These are phyloP conservation scores for Brenthis daphne DNA, from an alignment of 2,888 invertebrate species.

Conservation along the genomic window DNA sequence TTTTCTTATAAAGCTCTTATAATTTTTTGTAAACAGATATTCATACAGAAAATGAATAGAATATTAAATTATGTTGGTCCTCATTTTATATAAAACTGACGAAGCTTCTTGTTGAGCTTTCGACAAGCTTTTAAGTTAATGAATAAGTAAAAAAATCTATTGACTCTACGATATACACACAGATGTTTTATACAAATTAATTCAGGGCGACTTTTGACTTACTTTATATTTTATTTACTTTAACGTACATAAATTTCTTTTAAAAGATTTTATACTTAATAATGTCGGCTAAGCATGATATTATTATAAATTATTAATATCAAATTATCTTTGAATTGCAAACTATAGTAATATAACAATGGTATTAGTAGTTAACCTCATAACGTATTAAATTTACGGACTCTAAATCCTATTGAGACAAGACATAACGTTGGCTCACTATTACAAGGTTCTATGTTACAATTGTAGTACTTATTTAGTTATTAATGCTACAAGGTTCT, in stretches of 20 bases:
- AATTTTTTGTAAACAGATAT: conserved; percentile 68
- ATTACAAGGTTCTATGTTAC: too few relatives aligned
- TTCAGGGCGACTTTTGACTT: conserved; percentile 18
- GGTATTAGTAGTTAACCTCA: too few relatives aligned
- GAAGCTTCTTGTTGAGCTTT: conserved; percentile 78
- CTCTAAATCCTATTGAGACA: too few relatives aligned
- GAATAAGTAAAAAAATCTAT: conserved; percentile 78
- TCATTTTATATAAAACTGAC: conserved; percentile 76
- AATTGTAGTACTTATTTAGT: too few relatives aligned
- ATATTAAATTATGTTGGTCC: conserved; percentile 80
- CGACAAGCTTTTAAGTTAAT: conserved; percentile 81
- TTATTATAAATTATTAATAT: too few relatives aligned
- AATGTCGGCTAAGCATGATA: too few relatives aligned
- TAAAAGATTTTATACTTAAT: too few relatives aligned
- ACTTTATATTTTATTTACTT: conserved; percentile 7
- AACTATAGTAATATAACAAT: too few relatives aligned
- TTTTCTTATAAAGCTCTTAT: conserved; percentile 59
- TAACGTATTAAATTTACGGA: too few relatives aligned
- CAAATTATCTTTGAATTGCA: too few relatives aligned
- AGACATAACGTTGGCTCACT: too few relatives aligned
- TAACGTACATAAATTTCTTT: neutral
- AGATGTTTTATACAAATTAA: conserved; percentile 38
- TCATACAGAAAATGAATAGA: conserved; percentile 78
- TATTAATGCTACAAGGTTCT: too few relatives aligned
- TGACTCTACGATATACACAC: conserved; percentile 54